Base-by-base conservation (phyloP, 2,797 vertebrate genomes). In the Vireo griseus region DNA sequence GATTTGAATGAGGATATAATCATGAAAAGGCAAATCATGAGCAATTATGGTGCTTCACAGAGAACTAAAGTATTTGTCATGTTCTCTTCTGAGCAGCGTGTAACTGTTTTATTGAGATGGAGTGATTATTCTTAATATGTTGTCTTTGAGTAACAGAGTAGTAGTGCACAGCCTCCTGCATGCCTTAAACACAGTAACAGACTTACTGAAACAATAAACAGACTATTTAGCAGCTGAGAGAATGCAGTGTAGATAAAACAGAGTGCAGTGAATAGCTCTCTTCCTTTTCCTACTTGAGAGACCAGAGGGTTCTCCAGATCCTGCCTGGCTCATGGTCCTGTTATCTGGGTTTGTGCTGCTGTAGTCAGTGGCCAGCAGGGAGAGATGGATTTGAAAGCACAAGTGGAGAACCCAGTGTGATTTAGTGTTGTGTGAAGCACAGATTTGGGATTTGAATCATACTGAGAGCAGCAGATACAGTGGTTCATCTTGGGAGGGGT, bases 51-150 rank as follows among this genome's bases (percentile, higher is more conserved):
- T 75, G 83, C 93, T 91, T 94, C 81, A 63, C 77, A 75, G 74
- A 79, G 67, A 88, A 24, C 29, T 33, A 0, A 75, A 80, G 37
- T 84, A 62, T 94, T 96, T 96, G 84, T 93, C 88, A 40, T 69
- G 44, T 54, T 83, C 91, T 76, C 84, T 94, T 69, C 92, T 77
- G 77, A 95, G 93, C 84, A 44, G 47, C 19, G 4, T n/a, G 59
- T 80, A 93, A 91, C 95, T 8, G 28, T 88, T 93, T 94, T 89
- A 82, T 62, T 90, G 88, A 95, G 92, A 29, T 2, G 8, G 74
- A 67, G 82, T 88, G 79, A 89, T 94, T 96, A 52, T 86, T 86
- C 35, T 65, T 94, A 92, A 84, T 95, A 68, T 33, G 61, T 90
- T 84, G 72, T n/a, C 87, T 95, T 91, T 66, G 79, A 88, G 71